These are phyloP conservation scores for Cheilosia urbana DNA, from an alignment of 2,888 invertebrate genomes.

Conservation along the genomic window DNA sequence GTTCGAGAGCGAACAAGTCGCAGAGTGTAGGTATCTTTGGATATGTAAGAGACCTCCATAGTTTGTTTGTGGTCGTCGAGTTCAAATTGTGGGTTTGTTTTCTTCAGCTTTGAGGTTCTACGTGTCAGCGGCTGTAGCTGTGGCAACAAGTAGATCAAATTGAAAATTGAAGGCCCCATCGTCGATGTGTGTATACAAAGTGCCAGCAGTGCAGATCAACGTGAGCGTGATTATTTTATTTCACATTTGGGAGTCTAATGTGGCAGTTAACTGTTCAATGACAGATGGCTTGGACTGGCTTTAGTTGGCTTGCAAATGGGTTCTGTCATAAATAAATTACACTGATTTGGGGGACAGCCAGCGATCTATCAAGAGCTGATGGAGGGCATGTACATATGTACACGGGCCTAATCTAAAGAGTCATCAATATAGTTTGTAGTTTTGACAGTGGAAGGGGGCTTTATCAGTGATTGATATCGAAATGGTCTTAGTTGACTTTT, in stretches of 20 bases:
- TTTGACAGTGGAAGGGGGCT: too few relatives aligned
- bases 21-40: conserved; percentile 16
- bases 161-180: conserved; percentile 49
- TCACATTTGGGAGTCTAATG: conserved; percentile 49
- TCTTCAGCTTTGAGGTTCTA: conserved; percentile 44
- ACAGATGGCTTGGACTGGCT: conserved; percentile 15
- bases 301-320: conserved; percentile 7
- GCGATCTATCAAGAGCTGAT: background rate
- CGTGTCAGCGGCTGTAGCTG: conserved; percentile 65
- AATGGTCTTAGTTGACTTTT: too few relatives aligned
- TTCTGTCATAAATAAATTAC: background rate
- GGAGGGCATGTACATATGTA: too few relatives aligned
- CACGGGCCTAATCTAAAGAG: too few relatives aligned
- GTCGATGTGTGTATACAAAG: conserved; percentile 22
- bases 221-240: conserved; percentile 56
- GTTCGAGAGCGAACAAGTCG: conserved; percentile 52
- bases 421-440: too few relatives aligned
- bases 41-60: conserved; percentile 46
- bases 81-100: conserved; percentile 30
- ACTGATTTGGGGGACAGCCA: background rate
- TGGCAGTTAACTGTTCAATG: conserved; percentile 44
- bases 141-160: conserved; percentile 66
- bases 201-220: background rate
- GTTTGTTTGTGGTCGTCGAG: conserved; percentile 28
- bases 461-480: too few relatives aligned